phyloP scores from a whole-genome alignment of 1,140 invertebrate genomes.

The Ceratoteleas bidentatus region DNA sequence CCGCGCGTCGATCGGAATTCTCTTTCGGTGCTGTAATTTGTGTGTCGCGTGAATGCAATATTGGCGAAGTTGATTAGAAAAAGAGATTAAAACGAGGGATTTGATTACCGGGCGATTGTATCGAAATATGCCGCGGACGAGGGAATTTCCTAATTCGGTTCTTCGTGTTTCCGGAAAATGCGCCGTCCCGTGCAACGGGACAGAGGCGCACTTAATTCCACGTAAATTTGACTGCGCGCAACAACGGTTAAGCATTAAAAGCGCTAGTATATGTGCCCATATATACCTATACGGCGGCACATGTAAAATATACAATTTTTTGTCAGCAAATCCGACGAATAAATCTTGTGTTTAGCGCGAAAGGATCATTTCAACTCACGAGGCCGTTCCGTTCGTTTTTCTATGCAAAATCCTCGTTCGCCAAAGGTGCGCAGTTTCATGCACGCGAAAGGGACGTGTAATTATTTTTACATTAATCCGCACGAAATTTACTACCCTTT shows the following conservation, averaged over 20 bases:
- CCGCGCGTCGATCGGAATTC: no score
- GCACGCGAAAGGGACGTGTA: not conserved
- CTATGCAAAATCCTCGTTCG: not conserved
- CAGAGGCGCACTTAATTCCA: slow-evolving; percentile 8
- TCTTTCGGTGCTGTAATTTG: no score
- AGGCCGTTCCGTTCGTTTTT: not conserved
- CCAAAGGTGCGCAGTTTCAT: not conserved
- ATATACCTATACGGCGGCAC: no score
- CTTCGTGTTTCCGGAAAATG: slow-evolving; percentile 1
- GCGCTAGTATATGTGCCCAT: not conserved
- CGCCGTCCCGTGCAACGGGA: not conserved
- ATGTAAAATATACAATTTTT: slow-evolving; percentile 5
- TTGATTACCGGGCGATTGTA: not conserved
- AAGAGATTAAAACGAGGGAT: not conserved
- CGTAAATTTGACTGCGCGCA: slow-evolving; percentile 17
- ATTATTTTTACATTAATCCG: slow-evolving; percentile 1
- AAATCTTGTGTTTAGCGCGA: slow-evolving; percentile 19
- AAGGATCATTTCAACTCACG: slow-evolving; percentile 10
- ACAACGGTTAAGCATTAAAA: slow-evolving; percentile 20
- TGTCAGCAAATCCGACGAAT: slow-evolving; percentile 16
- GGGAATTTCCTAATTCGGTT: not conserved
- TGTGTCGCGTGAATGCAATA: no score
- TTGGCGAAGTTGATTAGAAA: not conserved
- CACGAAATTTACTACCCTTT: not conserved
- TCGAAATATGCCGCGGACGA: not conserved